Conservation (phyloP, 2,888 invertebrate genomes). For the Myathropa florea region DNA sequence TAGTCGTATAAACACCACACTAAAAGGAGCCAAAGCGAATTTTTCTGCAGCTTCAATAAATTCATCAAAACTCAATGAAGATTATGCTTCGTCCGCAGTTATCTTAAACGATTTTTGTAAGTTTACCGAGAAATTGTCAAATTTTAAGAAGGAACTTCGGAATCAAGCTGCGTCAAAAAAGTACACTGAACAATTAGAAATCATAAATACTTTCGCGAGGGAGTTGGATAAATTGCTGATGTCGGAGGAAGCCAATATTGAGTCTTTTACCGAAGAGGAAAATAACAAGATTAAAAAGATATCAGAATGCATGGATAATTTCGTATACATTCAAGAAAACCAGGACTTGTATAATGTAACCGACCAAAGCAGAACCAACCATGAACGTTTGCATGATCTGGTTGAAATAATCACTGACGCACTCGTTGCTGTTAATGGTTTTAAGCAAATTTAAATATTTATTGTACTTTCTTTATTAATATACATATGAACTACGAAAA, state of each 20-base stretch:
- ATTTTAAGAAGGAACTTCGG: conserved; percentile 70
- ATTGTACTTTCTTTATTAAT: not conserved
- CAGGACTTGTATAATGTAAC: conserved; percentile 50
- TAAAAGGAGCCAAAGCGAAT: conserved; percentile 57
- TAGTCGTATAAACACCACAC: conserved; percentile 73
- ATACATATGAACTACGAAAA: not conserved
- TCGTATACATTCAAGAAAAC: conserved; percentile 74
- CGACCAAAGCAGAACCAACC: not conserved
- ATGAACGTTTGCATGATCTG: conserved; percentile 73
- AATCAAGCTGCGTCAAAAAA: conserved; percentile 62
- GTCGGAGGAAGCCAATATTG: conserved; percentile 46
- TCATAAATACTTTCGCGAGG: conserved; percentile 74
- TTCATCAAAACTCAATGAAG: conserved; percentile 57
- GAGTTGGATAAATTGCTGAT: conserved; percentile 76
- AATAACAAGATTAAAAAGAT: conserved; percentile 72
- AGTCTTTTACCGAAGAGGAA: conserved; percentile 74
- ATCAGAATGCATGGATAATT: conserved; percentile 74
- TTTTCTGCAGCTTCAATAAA: conserved; percentile 54
- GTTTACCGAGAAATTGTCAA: conserved; percentile 74
- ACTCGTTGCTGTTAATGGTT: conserved; percentile 74
- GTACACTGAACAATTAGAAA: conserved; percentile 72
- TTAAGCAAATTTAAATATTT: conserved; percentile 53
- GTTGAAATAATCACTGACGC: conserved; percentile 76
- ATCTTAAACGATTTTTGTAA: conserved; percentile 74
- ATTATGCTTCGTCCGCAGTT: conserved; percentile 72